Percentiles rank a stretch among this genome's conserved stretches.
Evolutionary conservation across 2,113 vertebrate species (phyloP).

Genomic region (Merops nubicus): DNA sequence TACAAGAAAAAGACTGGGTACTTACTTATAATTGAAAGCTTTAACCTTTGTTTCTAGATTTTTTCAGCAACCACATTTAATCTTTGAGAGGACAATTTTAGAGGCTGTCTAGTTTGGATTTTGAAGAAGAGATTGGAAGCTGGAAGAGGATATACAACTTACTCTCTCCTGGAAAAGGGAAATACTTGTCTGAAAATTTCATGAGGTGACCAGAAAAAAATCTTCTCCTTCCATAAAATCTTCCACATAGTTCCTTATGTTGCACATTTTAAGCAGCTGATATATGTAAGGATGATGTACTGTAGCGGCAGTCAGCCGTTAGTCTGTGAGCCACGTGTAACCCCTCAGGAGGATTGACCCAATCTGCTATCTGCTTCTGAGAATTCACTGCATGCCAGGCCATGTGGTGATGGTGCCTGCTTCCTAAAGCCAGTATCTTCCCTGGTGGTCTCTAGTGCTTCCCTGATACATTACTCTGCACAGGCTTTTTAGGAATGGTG

Average conservation of each 20-base stretch:
- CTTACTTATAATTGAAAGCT: not conserved
- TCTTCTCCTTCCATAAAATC: not conserved
- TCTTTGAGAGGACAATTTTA: not conserved
- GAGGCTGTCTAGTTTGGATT: not conserved
- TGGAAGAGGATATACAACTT: not conserved
- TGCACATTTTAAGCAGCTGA: not conserved
- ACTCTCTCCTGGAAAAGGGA: not conserved
- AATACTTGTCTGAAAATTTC: not conserved
- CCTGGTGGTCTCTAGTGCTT: not conserved
- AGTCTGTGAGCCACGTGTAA: rapidly evolving
- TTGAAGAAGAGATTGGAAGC: not conserved
- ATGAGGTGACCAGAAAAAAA: not conserved
- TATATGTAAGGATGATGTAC: not conserved
- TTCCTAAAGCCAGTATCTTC: not conserved
- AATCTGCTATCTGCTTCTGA: not conserved
- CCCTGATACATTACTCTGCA: rapidly evolving
- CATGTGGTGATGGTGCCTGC: rapidly evolving
- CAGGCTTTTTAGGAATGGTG: not conserved
- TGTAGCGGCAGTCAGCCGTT: not conserved
- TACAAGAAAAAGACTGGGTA: not conserved
- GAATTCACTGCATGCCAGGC: not conserved
- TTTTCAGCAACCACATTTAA: not conserved
- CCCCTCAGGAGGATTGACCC: not conserved
- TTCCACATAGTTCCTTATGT: not conserved
- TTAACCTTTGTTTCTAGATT: not conserved